Base-by-base conservation (phyloP, 2,797 vertebrate species). In the Enteromius viviparus region DNA sequence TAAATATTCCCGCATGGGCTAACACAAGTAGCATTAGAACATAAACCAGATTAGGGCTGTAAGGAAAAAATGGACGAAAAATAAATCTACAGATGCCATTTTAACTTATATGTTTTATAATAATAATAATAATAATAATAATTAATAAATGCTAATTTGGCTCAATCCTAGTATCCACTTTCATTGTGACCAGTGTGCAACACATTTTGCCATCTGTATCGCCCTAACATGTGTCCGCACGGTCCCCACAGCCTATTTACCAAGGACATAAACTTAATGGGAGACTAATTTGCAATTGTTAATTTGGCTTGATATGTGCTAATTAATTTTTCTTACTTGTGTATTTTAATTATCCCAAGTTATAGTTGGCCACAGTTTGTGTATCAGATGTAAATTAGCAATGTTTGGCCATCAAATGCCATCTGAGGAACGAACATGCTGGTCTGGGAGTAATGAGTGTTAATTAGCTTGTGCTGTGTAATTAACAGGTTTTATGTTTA, bases 321-420 rank as follows among this genome's bases (percentile, higher is more conserved):
- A 97, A 97, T 97, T 97, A 94, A 96, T 94, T 96, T 93, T 92
- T 91, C 92, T 93, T 95, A 96, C 95, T 96, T 89, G 79, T 89
- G 84, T 81, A 70, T 87, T 87, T 76, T 85, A 88, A 89, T 88
- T 89, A 88, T 53, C 86, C 51, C 4, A 84, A 92, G 86, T 89
- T 89, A 82, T 91, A 91, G 90, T 88, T 89, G 86, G 68, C 26
- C 47, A 69, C 71, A 84, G 87, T 86, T 89, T 80, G 85, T 89
- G 60, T 82, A 86, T 64, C 81, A 81, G 86, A 87, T 94, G 94
- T 87, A 1, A 91, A 86, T 95, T 93, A 96, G 92, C 95, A 90
- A 88, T 94, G 93, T 91, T 93, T 91, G 53, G 91, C 77, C 69
- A 76, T 93, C 96, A 93, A 85, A 94, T 94, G 92, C 89, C 92